These are phyloP conservation scores for Callaeas wilsoni DNA, from an alignment of 2,113 vertebrate species.

Conservation along the genomic window DNA sequence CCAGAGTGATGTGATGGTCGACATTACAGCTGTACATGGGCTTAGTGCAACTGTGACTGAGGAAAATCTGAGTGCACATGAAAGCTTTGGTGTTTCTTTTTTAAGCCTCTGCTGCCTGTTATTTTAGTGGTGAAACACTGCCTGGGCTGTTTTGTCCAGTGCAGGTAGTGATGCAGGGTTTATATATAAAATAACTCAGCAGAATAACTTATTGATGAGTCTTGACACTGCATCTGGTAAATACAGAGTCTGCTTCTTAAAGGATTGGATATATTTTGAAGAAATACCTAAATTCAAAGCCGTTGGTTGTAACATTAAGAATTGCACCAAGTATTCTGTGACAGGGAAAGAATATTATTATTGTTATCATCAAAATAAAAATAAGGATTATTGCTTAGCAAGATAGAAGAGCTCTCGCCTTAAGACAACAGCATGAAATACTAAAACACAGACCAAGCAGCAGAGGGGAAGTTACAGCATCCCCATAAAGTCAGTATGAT, in stretches of 20 bases:
- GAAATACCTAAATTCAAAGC: neutral
- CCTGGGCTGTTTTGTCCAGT: neutral
- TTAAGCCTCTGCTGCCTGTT: neutral
- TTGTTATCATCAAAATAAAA: neutral
- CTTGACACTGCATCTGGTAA: neutral
- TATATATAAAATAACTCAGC: neutral
- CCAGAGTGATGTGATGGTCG: neutral
- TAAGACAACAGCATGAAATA: neutral
- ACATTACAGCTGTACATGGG: neutral
- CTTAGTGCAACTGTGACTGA: neutral
- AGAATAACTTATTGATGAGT: neutral
- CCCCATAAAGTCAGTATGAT: neutral
- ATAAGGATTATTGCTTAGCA: neutral
- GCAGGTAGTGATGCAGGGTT: neutral
- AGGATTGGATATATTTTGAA: neutral
- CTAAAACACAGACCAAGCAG: neutral
- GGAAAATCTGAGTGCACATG: neutral
- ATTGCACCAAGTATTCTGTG: neutral
- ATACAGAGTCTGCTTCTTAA: neutral
- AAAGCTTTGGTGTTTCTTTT: neutral
- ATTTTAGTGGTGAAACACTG: neutral
- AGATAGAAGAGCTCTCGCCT: neutral
- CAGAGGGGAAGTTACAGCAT: neutral
- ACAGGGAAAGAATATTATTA: neutral
- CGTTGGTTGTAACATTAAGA: neutral